Conservation (phyloP, 2,888 invertebrate genomes). For the Ecdyonurus torrentis region DNA sequence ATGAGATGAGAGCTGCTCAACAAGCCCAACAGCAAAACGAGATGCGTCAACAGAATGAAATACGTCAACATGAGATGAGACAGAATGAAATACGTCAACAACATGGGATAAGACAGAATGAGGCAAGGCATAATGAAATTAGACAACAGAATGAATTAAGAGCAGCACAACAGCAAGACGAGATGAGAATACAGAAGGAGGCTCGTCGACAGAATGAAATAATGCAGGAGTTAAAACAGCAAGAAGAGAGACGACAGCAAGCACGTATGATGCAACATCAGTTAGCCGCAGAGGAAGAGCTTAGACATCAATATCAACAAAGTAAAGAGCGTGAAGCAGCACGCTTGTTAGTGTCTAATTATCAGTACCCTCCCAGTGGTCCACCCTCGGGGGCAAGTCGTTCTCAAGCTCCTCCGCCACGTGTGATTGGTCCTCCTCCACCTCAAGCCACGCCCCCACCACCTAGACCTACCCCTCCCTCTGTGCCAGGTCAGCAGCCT, state of each 20-base stretch:
- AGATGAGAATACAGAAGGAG: conserved; percentile 23
- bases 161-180: conserved; percentile 22
- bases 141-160: neutral
- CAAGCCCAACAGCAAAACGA: conserved; percentile 19
- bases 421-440: no score
- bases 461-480: no score
- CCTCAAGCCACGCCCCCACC: neutral
- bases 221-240: conserved; percentile 16
- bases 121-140: conserved; percentile 19
- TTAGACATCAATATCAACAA: conserved; percentile 8
- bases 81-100: conserved; percentile 23
- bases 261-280: conserved; percentile 17
- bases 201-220: conserved; percentile 21
- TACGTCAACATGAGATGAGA: conserved; percentile 23
- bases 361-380: conserved; percentile 7
- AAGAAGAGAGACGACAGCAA: conserved; percentile 23
- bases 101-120: no score
- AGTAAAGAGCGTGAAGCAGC: conserved; percentile 10
- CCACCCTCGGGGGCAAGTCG: conserved; percentile 12
- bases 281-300: conserved; percentile 16
- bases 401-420: conserved; percentile 12
- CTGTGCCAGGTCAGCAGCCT: neutral
- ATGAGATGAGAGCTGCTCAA: conserved; percentile 15
- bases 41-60: conserved; percentile 18
- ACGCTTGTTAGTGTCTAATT: conserved; percentile 9